These are phyloP conservation scores for Euclidia mi DNA, from an alignment of 2,888 invertebrate species.

Conservation along the genomic window DNA sequence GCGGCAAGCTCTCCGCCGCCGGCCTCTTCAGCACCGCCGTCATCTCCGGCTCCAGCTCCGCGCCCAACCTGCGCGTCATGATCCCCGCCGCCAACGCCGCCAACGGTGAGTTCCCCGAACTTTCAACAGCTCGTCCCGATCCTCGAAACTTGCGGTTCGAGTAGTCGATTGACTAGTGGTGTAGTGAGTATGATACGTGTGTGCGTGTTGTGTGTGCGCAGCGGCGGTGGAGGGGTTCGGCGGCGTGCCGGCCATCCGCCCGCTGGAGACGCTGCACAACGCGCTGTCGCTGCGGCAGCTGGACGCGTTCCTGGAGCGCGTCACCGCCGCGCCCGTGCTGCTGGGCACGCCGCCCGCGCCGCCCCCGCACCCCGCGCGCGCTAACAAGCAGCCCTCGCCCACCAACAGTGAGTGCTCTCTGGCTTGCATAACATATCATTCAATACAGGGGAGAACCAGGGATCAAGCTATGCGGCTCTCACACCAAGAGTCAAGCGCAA, in stretches of 20 bases:
- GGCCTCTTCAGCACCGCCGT: conserved; percentile 99
- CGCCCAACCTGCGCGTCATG: conserved; percentile 97
- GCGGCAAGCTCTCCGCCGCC: conserved; percentile 92
- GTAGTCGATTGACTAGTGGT: too few species aligned
- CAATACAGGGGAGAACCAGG: too few species aligned
- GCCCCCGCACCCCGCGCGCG: conserved; percentile 90
- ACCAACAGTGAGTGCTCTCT: conserved; percentile 74
- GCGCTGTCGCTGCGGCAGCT: conserved; percentile 97
- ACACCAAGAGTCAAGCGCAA: too few species aligned
- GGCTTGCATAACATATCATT: too few species aligned
- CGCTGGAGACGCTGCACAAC: conserved; percentile 99
- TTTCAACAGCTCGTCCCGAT: too few species aligned
- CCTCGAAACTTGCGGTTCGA: too few species aligned
- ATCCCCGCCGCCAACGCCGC: conserved; percentile 93
- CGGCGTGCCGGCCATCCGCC: conserved; percentile 98
- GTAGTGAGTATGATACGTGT: too few species aligned
- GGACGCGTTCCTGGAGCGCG: conserved; percentile 96
- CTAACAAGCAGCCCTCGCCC: conserved; percentile 76
- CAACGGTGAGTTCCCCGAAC: conserved; percentile 92
- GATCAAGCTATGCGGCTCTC: too few species aligned
- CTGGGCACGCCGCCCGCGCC: conserved; percentile 93
- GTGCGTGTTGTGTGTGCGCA: conserved; percentile 51
- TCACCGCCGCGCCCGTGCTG: conserved; percentile 93
- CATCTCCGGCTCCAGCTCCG: conserved; percentile 98
- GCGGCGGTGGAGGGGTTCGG: conserved; percentile 96